Conservation (phyloP, 2,888 invertebrate genomes). For the Trypoxylon attenuatum region DNA sequence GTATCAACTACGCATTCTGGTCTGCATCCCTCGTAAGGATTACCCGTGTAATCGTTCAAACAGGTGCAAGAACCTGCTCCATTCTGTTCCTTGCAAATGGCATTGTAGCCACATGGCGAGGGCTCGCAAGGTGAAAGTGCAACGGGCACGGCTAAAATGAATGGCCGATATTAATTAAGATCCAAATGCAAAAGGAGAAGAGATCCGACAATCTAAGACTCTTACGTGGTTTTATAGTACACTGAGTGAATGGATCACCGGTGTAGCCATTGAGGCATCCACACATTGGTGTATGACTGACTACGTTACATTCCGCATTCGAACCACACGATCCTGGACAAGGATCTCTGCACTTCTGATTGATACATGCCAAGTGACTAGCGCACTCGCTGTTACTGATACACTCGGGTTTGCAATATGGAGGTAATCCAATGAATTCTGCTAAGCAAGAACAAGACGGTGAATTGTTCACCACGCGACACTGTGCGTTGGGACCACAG, state of each 20-base stretch:
- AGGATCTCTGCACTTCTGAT: conserved; percentile 82
- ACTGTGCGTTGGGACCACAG: conserved; percentile 71
- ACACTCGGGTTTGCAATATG: conserved; percentile 76
- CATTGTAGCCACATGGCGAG: conserved; percentile 81
- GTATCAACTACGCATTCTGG: conserved; percentile 87
- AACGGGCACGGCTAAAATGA: conserved; percentile 17
- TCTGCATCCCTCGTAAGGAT: conserved; percentile 82
- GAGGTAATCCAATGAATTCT: conserved; percentile 76
- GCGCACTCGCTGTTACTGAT: conserved; percentile 76
- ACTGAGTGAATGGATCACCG: conserved; percentile 70
- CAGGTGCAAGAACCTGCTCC: conserved; percentile 78
- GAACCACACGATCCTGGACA: conserved; percentile 84
- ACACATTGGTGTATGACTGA: conserved; percentile 75
- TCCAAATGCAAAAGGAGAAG: background rate
- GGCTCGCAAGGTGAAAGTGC: conserved; percentile 78
- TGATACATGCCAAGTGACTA: conserved; percentile 76
- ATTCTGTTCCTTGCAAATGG: conserved; percentile 76
- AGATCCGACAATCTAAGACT: conserved; percentile 8
- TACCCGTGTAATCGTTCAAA: conserved; percentile 79
- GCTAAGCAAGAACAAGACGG: conserved; percentile 76
- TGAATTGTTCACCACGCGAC: conserved; percentile 75
- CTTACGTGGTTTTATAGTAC: conserved; percentile 62
- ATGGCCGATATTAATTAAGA: background rate
- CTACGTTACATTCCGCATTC: conserved; percentile 75
- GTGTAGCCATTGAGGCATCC: conserved; percentile 69